Base-by-base conservation (phyloP, 2,888 invertebrate species). In the Thelaira solivaga region DNA sequence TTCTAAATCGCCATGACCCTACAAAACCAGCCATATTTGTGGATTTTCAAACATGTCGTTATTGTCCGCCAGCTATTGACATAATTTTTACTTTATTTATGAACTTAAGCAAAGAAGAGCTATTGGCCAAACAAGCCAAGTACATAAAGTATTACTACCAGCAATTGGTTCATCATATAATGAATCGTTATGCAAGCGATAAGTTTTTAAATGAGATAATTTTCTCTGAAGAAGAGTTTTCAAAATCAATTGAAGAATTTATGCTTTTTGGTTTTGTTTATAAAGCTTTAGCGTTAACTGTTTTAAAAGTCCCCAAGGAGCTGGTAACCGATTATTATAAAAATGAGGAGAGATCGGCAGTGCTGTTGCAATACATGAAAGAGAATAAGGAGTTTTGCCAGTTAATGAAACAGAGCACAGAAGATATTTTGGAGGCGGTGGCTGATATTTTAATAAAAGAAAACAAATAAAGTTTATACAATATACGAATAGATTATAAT, bases 31-130 rank as follows among this genome's bases (percentile, higher is more conserved):
- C 86, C n/a, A 67, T 88, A 0, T 80, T 89, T n/a, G 86, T 89
- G 0, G 89, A 89, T 73, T 89, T 85, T 75, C 89, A 89, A 78
- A 83, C 85, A 0, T 86, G 86, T 39, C 85, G 86, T 20, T 87
- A 89, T 81, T 83, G 84, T 13, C 87, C 88, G 3, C 85, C 89
- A 2, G 85, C 86, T 2, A 81, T 87, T 10, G 89, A 89, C 77
- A 81, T 89, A 0, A 81, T 88, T 0, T 83, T 87, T 72, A 85
- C 85, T 13, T 78, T 83, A 36, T 87, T 84, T 64, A 71, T 89
- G 36, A 88, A 87, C 80, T 31, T 86, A 16, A 80, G 81, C 26
- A 83, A 82, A 2, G 47, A 64, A 0, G 59, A 76, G 2, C 82
- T 87, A 4, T 69, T 81, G n/a, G 2, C 65, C 11, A 82, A 83